Percentiles rank a stretch among this genome's conserved stretches.
Evolutionary conservation across 1,140 invertebrate genomes (phyloP).

Genomic region (Drosophila asahinai): DNA sequence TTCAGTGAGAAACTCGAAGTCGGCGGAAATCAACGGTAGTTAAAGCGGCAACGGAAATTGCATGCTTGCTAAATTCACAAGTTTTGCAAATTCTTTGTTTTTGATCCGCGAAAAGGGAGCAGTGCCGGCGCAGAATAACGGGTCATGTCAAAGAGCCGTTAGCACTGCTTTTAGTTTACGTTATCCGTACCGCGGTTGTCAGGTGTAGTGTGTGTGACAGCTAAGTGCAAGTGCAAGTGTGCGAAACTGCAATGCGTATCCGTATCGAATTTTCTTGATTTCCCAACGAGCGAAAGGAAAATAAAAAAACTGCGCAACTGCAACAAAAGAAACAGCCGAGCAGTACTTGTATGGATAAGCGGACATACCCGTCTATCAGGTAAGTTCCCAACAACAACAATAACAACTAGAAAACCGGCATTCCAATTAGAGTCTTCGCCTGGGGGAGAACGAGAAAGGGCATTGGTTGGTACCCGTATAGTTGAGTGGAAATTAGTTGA

Average conservation of each 20-base stretch:
- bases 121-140: not conserved
- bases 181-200: not conserved
- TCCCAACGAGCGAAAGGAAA: constrained; percentile 39
- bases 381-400: constrained; percentile 25
- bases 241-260: constrained; percentile 67
- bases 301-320: constrained; percentile 34
- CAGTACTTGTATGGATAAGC: constrained; percentile 55
- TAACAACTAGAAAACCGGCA: constrained; percentile 28
- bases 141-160: constrained; percentile 16
- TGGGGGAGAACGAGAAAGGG: constrained; percentile 9
- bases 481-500: constrained; percentile 8
- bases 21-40: constrained; percentile 13
- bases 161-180: constrained; percentile 6
- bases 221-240: constrained; percentile 34
- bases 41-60: constrained; percentile 11
- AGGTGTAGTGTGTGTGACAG: constrained; percentile 13
- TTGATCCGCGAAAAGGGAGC: not conserved
- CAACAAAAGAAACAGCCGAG: constrained; percentile 8
- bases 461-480: constrained; percentile 10
- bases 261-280: constrained; percentile 76
- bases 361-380: constrained; percentile 41
- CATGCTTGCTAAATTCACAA: constrained; percentile 6
- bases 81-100: constrained; percentile 20
- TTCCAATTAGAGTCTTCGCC: constrained; percentile 3
- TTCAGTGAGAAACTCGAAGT: constrained; percentile 1